Base-by-base conservation (phyloP, 2,888 invertebrate genomes). In the Macaria liturata region DNA sequence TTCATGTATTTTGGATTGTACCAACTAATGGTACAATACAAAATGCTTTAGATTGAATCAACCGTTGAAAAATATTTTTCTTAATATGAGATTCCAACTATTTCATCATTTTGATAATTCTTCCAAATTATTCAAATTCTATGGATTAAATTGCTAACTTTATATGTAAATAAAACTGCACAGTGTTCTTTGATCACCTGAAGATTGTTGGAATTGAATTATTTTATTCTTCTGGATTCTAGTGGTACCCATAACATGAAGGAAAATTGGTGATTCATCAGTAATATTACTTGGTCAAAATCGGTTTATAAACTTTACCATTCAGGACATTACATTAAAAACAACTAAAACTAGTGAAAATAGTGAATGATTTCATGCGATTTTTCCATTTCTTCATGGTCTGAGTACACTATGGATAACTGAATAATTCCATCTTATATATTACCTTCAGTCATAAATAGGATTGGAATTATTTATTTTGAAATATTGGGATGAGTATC, bases 191-290 rank as follows among this genome's bases (percentile, higher is more conserved):
- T 20, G 20, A 20, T 20, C 20, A 20, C 20, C 20, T 2, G 20
- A 20, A 20, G 34, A 37, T 37, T 37, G 34, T 37, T 37, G 7
- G 34, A 37, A 37, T 37, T 37, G 7, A 37, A 37, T 6, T 7
- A 37, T 37, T 37, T 37, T 7, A 37, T 37, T 6, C 4, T 37
- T 37, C 34, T 37, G 5, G 4, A 37, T 37, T 37, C 34, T 6
- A 37, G 54, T 57, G 71, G 76, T 81, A 74, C 78, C 74, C 79
- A 71, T 78, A 73, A 52, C 76, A 79, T 82, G 82, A 83, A 60
- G 37, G 9, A 40, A 7, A 9, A 39, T 34, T 44, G 9, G 4
- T 46, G 46, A 9, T 9, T 48, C 6, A 34, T 20, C n/a, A 20
- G 8, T 32, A 3, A 32, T 20, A n/a, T n/a, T n/a, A 20, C 20